These are phyloP conservation scores for Sepiola atlantica DNA, from an alignment of 2,888 invertebrate species.

Conservation along the genomic window DNA sequence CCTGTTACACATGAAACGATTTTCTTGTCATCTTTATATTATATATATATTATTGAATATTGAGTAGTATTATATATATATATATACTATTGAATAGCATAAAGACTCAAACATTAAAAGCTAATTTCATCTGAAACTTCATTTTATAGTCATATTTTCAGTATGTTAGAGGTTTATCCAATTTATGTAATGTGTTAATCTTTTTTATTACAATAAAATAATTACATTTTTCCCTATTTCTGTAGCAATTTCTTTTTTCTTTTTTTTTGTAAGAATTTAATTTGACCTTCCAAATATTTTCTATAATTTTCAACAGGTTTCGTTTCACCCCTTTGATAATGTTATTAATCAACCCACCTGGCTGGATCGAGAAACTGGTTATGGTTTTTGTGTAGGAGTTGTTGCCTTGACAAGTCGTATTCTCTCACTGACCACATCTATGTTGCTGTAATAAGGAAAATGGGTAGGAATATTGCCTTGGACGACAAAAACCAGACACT, in stretches of 20 bases:
- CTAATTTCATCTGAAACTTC: too few species aligned
- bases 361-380: conserved; percentile 8
- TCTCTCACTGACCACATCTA: conserved; percentile 5
- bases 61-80: too few species aligned
- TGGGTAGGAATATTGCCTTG: background rate
- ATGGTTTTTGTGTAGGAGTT: background rate
- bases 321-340: background rate
- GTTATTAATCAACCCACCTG: background rate
- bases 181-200: background rate
- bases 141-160: too few species aligned
- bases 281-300: background rate
- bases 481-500: background rate
- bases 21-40: too few species aligned
- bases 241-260: background rate
- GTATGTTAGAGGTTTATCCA: too few species aligned
- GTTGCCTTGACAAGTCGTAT: background rate
- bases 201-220: background rate
- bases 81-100: too few species aligned
- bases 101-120: too few species aligned
- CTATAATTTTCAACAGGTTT: conserved; percentile 32
- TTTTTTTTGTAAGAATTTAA: background rate
- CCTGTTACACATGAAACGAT: too few species aligned
- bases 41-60: too few species aligned
- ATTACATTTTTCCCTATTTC: background rate
- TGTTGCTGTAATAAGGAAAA: background rate